Conservation (phyloP, 2,797 vertebrate species). For the Neopelma chrysocephalum region DNA sequence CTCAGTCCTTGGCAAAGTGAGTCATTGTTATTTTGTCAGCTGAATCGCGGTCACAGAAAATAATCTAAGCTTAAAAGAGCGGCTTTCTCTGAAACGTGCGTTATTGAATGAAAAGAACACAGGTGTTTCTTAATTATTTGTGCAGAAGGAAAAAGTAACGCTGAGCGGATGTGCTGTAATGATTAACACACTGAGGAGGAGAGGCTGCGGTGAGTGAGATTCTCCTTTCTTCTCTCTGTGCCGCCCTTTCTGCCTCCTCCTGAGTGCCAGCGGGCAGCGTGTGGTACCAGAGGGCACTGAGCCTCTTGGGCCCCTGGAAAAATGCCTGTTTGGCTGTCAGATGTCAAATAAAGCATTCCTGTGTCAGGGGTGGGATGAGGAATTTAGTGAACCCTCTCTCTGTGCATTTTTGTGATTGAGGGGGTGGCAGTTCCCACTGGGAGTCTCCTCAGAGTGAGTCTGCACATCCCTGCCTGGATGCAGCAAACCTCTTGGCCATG, state of each 20-base stretch:
- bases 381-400: background rate
- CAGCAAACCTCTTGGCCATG: background rate
- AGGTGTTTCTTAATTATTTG: conserved; percentile 77
- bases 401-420: background rate
- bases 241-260: background rate
- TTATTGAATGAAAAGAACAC: conserved; percentile 58
- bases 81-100: background rate
- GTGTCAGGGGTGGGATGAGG: background rate
- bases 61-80: background rate
- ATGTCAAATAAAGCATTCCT: background rate
- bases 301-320: background rate
- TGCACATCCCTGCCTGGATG: background rate
- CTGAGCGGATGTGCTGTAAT: conserved; percentile 38
- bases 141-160: conserved; percentile 66
- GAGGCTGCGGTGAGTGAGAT: background rate
- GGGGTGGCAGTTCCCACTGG: accelerated
- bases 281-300: background rate
- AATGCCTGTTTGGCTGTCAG: background rate
- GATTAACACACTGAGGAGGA: conserved; percentile 22
- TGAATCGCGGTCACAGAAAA: conserved; percentile 7
- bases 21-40: background rate
- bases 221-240: background rate
- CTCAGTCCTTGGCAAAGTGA: background rate
- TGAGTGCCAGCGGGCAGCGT: accelerated
- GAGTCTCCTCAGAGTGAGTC: background rate